Evolutionary conservation across 1,140 invertebrate genomes (phyloP), one percentile per base, ranked within the genome.

Genomic region (Piezodorus guildinii): DNA sequence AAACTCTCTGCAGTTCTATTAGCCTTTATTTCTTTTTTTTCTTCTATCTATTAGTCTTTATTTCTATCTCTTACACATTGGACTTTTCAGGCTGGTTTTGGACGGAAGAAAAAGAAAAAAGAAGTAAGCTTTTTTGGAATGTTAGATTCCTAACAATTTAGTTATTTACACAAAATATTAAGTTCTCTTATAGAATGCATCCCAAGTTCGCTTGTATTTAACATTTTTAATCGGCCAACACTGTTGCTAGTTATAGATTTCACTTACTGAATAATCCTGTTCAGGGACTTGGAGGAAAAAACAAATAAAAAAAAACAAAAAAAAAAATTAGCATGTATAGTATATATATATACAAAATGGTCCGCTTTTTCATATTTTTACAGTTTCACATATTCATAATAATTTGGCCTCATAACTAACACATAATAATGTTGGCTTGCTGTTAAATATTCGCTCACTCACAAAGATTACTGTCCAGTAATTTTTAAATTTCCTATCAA

Each of bases 51-150:
- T 76, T 69, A 76, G 70, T 77, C 71, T 77, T 71, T 78, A 71
- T 65, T 39, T 70, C 68, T 69, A 68, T 73, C 67, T 73, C 67
- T 73, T 71, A 74, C 71, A 66, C 73, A 73, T 76, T 75, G 77
- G 73, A 77, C 71, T 79, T 80, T 84, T 86, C 85, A 87, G 85
- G 15, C 52, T 56, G 84, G 81, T 81, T 84, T 83, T 86, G 87
- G 87, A 86, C 86, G 87, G 84, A 89, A 88, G 87, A 90, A 89
- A 89, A 90, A 90, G 85, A 90, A 91, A 88, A 90, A 90, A 90
- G 88, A 90, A 90, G 88, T 91, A 91, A 91, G 88, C 87, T 25
- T 60, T 21, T 60, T 64, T 68, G 62, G 46, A 64, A 66, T 62
- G 60, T 62, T 62, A 56, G 56, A 66, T 58, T 54, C 61, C 52